Evolutionary conservation across 2,797 vertebrate species (phyloP).

Genomic region (Valencia hispanica): DNA sequence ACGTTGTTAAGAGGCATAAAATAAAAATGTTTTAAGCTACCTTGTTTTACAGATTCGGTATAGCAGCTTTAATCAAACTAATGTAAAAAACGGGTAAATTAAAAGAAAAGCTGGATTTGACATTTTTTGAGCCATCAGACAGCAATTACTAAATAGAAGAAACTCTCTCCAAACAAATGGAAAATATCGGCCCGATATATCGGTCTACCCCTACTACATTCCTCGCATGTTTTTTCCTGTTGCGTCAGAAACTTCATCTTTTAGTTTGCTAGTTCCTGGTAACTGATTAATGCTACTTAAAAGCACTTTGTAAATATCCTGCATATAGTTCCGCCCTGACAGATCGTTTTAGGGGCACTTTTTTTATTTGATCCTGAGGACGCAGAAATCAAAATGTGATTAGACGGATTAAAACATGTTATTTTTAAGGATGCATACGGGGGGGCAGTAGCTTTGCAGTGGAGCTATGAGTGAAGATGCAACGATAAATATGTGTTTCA

Average conservation of each 20-base stretch:
- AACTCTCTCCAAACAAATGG: too few relatives aligned
- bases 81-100: too few relatives aligned
- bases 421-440: not conserved
- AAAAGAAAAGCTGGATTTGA: too few relatives aligned
- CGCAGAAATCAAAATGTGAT: not conserved
- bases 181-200: too few relatives aligned
- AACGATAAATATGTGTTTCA: not conserved
- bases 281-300: not conserved
- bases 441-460: not conserved
- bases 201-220: too few relatives aligned
- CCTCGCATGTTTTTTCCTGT: not conserved
- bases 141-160: too few relatives aligned
- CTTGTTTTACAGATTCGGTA: too few relatives aligned
- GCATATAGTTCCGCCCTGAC: not conserved
- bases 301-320: not conserved
- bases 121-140: too few relatives aligned
- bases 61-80: too few relatives aligned
- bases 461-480: not conserved
- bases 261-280: constrained; percentile 2
- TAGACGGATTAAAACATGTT: not conserved
- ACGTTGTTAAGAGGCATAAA: too few relatives aligned
- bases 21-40: too few relatives aligned
- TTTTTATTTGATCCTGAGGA: not conserved
- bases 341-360: not conserved
- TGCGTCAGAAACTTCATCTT: not conserved